phyloP scores from a whole-genome alignment of 2,797 vertebrate species.

The Onychomys arenicola region DNA sequence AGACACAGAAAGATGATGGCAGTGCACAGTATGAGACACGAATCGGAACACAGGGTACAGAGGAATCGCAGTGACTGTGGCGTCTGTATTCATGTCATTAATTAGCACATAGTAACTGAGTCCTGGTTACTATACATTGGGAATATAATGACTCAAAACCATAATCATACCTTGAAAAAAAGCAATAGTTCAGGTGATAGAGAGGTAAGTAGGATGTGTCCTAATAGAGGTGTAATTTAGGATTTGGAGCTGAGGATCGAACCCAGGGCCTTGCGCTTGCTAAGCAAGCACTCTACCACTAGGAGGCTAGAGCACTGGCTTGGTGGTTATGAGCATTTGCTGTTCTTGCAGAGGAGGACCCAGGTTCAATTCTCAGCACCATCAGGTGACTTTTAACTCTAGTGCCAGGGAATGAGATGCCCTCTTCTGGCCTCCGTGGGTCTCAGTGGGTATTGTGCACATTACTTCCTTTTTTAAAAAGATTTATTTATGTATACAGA shows the following conservation, averaged over 20 bases:
- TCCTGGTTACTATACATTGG: background rate
- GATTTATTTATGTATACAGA: too few species aligned
- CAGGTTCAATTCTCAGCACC: background rate
- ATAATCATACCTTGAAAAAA: background rate
- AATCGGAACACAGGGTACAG: background rate
- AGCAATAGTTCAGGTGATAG: background rate
- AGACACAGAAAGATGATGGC: background rate
- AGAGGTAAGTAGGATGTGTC: background rate
- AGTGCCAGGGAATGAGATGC: background rate
- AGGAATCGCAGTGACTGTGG: background rate
- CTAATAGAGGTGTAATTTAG: background rate
- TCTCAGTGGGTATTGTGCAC: background rate
- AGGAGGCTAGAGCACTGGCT: background rate
- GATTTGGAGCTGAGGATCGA: too few species aligned
- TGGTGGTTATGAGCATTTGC: background rate
- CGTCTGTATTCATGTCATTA: background rate
- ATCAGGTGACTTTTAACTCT: background rate
- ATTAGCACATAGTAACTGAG: slow-evolving; percentile 47
- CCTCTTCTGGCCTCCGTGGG: background rate
- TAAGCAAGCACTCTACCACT: too few species aligned
- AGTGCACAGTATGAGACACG: background rate
- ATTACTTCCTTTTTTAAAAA: background rate
- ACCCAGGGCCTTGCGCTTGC: too few species aligned
- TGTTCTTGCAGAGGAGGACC: background rate
- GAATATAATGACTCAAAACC: slow-evolving; percentile 18